These are phyloP conservation scores for Tiliacea aurago DNA, from an alignment of 2,888 invertebrate species.

Conservation along the genomic window DNA sequence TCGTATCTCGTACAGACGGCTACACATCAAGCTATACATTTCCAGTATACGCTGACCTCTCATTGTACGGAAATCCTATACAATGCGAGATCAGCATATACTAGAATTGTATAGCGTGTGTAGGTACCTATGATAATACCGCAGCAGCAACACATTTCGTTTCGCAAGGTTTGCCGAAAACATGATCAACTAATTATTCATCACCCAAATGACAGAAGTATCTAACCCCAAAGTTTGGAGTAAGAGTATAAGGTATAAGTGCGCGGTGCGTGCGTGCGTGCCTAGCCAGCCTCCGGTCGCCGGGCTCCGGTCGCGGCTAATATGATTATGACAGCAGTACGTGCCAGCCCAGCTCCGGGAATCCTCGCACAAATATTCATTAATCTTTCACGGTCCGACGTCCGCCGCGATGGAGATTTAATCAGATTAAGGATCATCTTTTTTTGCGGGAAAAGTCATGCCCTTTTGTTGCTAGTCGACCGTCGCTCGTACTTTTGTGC, in stretches of 20 bases:
- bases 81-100: too few species aligned
- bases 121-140: not conserved
- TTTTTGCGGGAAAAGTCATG: slow-evolving; percentile 89
- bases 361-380: slow-evolving; percentile 91
- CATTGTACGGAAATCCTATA: too few species aligned
- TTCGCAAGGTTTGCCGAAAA: not conserved
- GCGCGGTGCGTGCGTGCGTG: slow-evolving; percentile 82
- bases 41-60: too few species aligned
- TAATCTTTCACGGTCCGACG: slow-evolving; percentile 91
- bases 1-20: too few species aligned
- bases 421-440: slow-evolving; percentile 91
- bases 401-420: slow-evolving; percentile 90
- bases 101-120: too few species aligned
- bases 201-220: slow-evolving; percentile 30
- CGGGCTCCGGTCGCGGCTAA: slow-evolving; percentile 87
- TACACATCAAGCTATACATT: too few species aligned
- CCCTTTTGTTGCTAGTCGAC: slow-evolving; percentile 89
- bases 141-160: not conserved
- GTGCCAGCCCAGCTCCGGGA: slow-evolving; percentile 89
- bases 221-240: slow-evolving; percentile 41
- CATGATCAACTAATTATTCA: slow-evolving; percentile 14
- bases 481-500: slow-evolving; percentile 88
- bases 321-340: slow-evolving; percentile 90
- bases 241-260: slow-evolving; percentile 64
- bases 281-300: slow-evolving; percentile 84